phyloP scores from a whole-genome alignment of 2,797 vertebrate species.

The Gymnopithys bicolor region DNA sequence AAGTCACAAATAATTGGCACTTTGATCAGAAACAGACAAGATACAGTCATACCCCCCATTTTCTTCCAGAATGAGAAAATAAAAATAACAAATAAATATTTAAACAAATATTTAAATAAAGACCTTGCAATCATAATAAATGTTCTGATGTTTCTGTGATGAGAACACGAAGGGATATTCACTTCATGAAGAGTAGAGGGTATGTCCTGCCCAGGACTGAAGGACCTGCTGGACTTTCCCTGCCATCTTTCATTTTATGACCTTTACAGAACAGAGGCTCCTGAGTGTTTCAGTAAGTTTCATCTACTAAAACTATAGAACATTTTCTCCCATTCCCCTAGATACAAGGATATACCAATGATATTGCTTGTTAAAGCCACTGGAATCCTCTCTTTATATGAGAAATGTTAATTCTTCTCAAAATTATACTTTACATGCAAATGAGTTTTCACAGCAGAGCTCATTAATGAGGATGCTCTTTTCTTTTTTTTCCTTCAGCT shows the following conservation, averaged over 20 bases:
- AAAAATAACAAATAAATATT: background rate
- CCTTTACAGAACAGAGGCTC: background rate
- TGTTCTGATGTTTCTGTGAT: background rate
- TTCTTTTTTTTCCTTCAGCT: background rate
- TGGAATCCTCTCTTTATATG: background rate
- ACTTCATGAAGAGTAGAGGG: background rate
- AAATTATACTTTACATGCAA: slow-evolving; percentile 14
- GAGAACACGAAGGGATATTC: background rate
- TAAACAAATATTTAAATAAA: too few species aligned
- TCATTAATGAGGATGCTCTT: background rate
- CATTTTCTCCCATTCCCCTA: background rate
- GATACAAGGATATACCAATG: background rate
- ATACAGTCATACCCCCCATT: background rate
- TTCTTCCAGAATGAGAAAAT: background rate
- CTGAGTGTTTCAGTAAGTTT: background rate
- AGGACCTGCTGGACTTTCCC: background rate
- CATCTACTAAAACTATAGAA: background rate
- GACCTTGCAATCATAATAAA: background rate
- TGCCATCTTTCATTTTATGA: background rate
- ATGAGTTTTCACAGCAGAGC: slow-evolving; percentile 25
- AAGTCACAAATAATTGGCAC: background rate
- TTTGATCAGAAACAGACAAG: background rate
- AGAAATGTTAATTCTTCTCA: slow-evolving; percentile 16
- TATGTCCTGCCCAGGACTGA: background rate
- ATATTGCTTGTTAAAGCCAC: background rate